Evolutionary conservation across 2,113 vertebrate genomes (phyloP), one percentile per base, ranked within the genome.

Genomic region (Calidris pygmaea): DNA sequence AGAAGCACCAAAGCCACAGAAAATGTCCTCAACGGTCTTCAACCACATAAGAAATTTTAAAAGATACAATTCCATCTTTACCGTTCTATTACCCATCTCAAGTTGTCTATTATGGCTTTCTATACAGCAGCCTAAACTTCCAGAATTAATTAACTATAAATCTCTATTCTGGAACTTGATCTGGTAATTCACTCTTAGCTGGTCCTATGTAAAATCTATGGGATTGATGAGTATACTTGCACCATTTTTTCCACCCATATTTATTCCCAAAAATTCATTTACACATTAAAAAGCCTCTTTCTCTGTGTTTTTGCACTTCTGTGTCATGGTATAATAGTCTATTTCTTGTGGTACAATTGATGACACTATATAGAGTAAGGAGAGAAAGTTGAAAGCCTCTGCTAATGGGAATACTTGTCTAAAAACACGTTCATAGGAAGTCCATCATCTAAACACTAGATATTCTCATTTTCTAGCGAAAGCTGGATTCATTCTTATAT

Each of bases 261-360:
- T 96, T 95, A 79, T 78, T 73, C 62, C 72, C 41, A 85, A 84
- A 96, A 76, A 88, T 63, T 79, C 39, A 92, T 73, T 92, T 93
- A 73, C 43, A 45, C 53, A 41, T 77, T 76, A 52, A 82, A 68
- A 95, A 86, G 30, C 16, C 70, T 70, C 87, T 50, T 90, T 59
- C 45, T 45, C 78, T 72, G 48, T 95, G 62, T 92, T 39, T 80
- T 52, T 80, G 21, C 24, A 68, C 16, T 88, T 79, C 34, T 80
- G 17, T 74, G 78, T 47, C 93, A 89, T 10, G 52, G 34, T 55
- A 50, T 29, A 95, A 77, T 29, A 89, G 53, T 27, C 70, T 62
- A 35, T 82, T 93, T 93, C 87, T 97, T 85, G n/a, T 67, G 53
- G 45, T 90, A 62, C 35, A 50, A 71, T 83, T 81, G 43, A 80